Evolutionary conservation across 37 sponge, comb jelly and placozoan genomes (phyloP), one percentile per base, ranked within the genome.

Genomic region (Halisarca cf. caerulea): DNA sequence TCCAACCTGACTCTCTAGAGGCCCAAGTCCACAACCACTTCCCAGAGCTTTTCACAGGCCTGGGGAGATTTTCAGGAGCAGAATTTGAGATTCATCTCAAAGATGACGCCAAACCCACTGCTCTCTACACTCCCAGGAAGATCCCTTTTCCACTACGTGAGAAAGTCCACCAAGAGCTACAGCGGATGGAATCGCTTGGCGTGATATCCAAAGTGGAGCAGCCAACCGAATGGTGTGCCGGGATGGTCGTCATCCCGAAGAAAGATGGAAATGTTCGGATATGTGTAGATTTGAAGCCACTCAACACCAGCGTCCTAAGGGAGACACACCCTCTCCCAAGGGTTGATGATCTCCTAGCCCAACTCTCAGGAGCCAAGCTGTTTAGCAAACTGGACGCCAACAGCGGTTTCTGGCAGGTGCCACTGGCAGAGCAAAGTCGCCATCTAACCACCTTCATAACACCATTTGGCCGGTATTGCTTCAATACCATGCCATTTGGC

Each of bases 401-500:
- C n/a, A 34, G 35, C 3, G 74, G 74, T 7, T 60, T 81, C 3
- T 59, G 9, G 51, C 64, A 81, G 64, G 27, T 81, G 20, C 82
- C 61, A 18, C 38, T 81, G 35, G 40, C 28, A 3, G 64, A 58
- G 24, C 28, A 33, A 59, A 61, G 38, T 64, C 82, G 82, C n/a
- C 37, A 24, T 25, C 64, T 81, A 18, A 81, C 82, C 23, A 81
- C 82, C 8, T 81, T 84, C 7, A 51, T 40, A 42, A 27, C 44
- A 23, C 55, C 34, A 3, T 79, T 34, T 79, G 80, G 80, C 4
- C 80, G 34, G 2, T 79, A 39, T 5, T 43, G 80, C 3, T 79
- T 79, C 23, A 80, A 80, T 39, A 51, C 33, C 58, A 27, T 80
- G 54, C 81, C 59, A n/a, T 80, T 80, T 57, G 81, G 81, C 7